A percentile compares a stretch with the other conserved stretches of the same genome.
These are phyloP conservation scores for Trichogramma evanescens DNA, from an alignment of 2,888 invertebrate genomes.

Conservation along the genomic window DNA sequence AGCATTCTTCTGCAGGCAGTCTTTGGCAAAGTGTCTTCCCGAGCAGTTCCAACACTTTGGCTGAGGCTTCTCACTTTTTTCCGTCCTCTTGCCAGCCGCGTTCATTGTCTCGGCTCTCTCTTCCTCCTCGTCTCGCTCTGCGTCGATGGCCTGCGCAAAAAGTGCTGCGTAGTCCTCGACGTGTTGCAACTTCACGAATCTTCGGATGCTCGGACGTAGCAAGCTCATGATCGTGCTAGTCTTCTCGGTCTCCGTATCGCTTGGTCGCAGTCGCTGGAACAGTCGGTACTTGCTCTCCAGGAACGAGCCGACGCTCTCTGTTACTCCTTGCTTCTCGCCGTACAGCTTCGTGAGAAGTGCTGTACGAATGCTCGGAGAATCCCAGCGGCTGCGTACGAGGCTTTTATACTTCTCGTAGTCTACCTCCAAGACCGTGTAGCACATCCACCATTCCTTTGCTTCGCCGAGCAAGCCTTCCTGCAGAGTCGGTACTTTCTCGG, in stretches of 20 bases:
- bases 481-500: not conserved
- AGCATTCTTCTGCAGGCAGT: no score
- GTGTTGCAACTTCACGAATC: no score
- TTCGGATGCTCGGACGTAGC: no score
- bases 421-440: not conserved
- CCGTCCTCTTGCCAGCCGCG: no score
- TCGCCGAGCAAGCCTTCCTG: not conserved
- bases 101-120: no score
- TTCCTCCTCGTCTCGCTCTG: no score
- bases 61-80: no score
- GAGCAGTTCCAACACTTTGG: no score
- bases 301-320: conserved; percentile 7
- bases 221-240: no score
- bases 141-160: no score
- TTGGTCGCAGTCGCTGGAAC: conserved; percentile 1
- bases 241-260: not conserved
- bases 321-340: conserved; percentile 6
- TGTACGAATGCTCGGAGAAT: not conserved
- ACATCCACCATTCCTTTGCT: not conserved
- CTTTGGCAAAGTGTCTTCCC: no score
- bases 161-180: no score
- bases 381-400: not conserved
- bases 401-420: not conserved
- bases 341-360: conserved; percentile 5
- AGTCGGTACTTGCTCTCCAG: not conserved